Evolutionary conservation across 2,888 invertebrate species (phyloP), one percentile per base, ranked within the genome.

Genomic region (Pollenia labialis): DNA sequence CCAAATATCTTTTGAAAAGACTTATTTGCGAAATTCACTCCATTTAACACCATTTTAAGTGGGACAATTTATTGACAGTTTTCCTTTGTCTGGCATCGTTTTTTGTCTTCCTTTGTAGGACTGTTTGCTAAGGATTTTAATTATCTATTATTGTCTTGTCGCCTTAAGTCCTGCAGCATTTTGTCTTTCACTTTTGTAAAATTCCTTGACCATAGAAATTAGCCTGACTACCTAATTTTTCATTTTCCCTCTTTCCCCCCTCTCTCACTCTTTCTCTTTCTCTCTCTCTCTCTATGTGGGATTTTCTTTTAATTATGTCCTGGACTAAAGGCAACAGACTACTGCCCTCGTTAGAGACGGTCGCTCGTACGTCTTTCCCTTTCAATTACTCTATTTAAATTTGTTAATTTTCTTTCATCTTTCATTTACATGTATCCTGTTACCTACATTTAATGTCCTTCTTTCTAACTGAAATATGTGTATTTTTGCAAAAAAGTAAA

Each of bases 151-250:
- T 72, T 83, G 77, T 60, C 18, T 46, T 40, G n/a, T 16, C 32
- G 32, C 16, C 40, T 58, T 32, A 52, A 48, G 40, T 52, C 52
- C 16, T 44, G 2, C 40, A 32, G 50, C 23, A 12, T 56, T 74
- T 75, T 50, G 8, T 62, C 11, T 18, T 12, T 32, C 32, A 11
- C 16, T 54, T 68, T 77, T 79, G 46, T 60, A 32, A 11, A 66
- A 72, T 86, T 80, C 83, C 86, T 86, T 86, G 86, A 83, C 86
- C 86, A 86, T 79, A 50, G 54, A 75, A 75, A 80, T 54, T 76
- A 66, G 50, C 23, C 76, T 40, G 56, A 56, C 71, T 76, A 75
- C 80, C 66, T 77, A 54, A 76, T 50, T 77, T 85, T 60, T 16
- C 3, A 14, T 23, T 3, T 23, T 23, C 23, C 23, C 23, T 3